Evolutionary conservation across 1,140 invertebrate species (phyloP), one percentile per base, ranked within the genome.

Genomic region (Drosophila lacteicornis): DNA sequence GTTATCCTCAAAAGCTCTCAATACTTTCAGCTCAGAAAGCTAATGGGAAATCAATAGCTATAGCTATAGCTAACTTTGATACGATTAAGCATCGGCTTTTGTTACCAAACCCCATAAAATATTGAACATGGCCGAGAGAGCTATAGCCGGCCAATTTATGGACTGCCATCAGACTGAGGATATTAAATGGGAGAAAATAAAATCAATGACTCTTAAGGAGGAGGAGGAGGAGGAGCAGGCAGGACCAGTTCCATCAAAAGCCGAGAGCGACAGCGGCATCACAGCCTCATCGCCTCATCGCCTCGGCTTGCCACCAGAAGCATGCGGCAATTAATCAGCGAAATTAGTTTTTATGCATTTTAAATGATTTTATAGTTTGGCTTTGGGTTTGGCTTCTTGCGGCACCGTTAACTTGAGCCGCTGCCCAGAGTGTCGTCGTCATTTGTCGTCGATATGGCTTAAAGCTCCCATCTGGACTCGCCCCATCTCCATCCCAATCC

Each of bases 281-380:
- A 19, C 50, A 19, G 30, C 27, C 13, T 50, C 49, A 30, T 27
- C 47, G 30, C n/a, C n/a, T n/a, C n/a, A n/a, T n/a, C n/a, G n/a
- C 76, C 47, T 36, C 76, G 60, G 56, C 71, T 63, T 43, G 56
- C 63, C 58, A 75, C 75, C 73, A 67, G 55, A 51, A 56, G 53
- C 36, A 40, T 42, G 36, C 0, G 62, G 80, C 84, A 88, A 88
- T 88, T 88, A 88, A 88, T 88, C 84, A 88, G 87, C 78, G 59
- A 88, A 88, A 88, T 88, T 87, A 88, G 85, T 88, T 88, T 74
- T 88, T 88, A 88, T 88, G 85, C 85, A 88, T 88, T 90, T 88
- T 88, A 88, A 88, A 88, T 88, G 85, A 76, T 79, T 79, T 83
- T 70, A 53, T 77, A 75, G 68, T 60, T 73, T 60, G 30, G 51